Base-by-base conservation (phyloP, 2,797 vertebrate species). In the Sparidentex hasta region DNA sequence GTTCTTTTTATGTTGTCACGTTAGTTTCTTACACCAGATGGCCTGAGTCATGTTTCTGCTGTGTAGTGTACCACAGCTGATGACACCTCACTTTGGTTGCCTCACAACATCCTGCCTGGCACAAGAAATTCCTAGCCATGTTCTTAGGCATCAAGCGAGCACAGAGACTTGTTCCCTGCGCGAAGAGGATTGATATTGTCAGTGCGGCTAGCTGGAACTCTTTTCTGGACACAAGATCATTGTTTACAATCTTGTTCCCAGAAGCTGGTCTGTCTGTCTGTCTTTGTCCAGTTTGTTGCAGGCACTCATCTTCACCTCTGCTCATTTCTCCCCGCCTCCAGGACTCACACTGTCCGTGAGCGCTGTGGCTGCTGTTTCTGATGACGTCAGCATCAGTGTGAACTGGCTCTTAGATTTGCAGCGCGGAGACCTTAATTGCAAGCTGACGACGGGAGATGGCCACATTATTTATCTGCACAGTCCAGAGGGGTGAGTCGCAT, bases 381-480 rank as follows among this genome's bases (percentile, higher is more conserved):
- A 75, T 9, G 74, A 80, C 0, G 27, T 92, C 65, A 67, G 29
- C 64, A 77, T 92, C 52, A 43, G 11, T 0, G 3, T 85, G 21
- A 80, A 79, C n/a, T 72, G 77, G 88, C 81, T 85, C 1, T 18
- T 71, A 25, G 9, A 27, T 44, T 29, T 25, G 4, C 13, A 59
- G 4, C 16, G 7, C 38, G 58, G 18, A 51, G 58, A 65, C 4
- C 11, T 82, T 2, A 23, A n/a, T 65, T 93, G 92, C 79, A 73
- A 65, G 44, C 67, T 91, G 23, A 77, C 65, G 12, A 78, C 84
- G 0, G 92, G 92, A 70, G 90, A 93, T 43, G 88, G 79, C 1
- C 68, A 46, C 47, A 47, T 70, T 21, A 44, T 84, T 52, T 0
- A 72, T 64, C 52, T 79, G 21, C 50, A 46, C 7, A 38, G 21